These are phyloP conservation scores for Nixonia krombeini DNA, from an alignment of 1,140 invertebrate species.

Conservation along the genomic window DNA sequence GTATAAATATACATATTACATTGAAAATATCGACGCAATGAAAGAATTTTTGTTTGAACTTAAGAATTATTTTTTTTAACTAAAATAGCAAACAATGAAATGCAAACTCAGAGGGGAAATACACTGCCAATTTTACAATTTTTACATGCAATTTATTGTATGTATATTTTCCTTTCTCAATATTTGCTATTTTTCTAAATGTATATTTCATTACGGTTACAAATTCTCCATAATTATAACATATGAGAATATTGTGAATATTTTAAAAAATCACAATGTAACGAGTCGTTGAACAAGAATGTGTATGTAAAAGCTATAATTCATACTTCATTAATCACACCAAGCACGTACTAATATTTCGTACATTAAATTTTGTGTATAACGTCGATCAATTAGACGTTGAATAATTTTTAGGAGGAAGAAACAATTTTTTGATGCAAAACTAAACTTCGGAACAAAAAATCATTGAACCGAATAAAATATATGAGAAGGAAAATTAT, in stretches of 20 bases:
- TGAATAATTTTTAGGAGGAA: neutral
- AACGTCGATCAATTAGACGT: neutral
- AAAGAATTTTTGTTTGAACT: neutral
- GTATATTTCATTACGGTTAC: neutral
- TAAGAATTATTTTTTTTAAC: neutral
- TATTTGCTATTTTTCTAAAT: neutral
- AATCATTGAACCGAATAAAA: neutral
- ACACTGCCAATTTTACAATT: neutral
- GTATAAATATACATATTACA: too few relatives aligned
- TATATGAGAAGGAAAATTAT: neutral
- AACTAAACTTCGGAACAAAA: too few relatives aligned
- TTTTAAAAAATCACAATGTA: neutral
- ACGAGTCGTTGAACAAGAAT: neutral
- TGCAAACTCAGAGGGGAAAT: neutral
- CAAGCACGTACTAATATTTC: neutral
- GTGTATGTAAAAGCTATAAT: neutral
- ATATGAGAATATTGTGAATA: neutral
- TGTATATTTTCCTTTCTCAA: neutral
- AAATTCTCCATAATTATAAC: neutral
- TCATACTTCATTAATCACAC: neutral
- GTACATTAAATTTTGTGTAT: neutral
- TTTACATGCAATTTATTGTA: neutral
- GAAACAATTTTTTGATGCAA: too few relatives aligned
- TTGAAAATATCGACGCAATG: too few relatives aligned
- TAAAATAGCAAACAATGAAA: neutral